Evolutionary conservation across 2,797 vertebrate species (phyloP), one percentile per base, ranked within the genome.

Genomic region (Crotalus adamanteus): DNA sequence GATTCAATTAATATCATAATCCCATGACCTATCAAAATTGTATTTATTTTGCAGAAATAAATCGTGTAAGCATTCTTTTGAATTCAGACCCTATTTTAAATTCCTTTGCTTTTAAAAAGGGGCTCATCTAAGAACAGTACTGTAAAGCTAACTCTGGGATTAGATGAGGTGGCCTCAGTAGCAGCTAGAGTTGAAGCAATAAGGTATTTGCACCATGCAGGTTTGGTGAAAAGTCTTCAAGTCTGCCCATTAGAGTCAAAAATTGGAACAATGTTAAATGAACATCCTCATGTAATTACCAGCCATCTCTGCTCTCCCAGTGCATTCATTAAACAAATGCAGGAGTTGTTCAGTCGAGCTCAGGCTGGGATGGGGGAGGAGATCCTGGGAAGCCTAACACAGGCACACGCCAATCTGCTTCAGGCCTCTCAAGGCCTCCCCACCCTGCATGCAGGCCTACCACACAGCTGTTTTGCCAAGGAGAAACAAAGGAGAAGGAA

Each of bases 1-100:
- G 55, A 61, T 0, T 0, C 57, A 60, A 86, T 8, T 93, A 91
- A 1, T 0, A 9, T 65, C 0, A 0, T 51, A 90, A 25, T 53
- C 8, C 14, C 20, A 57, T 16, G 37, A 61, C 20, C 11, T 47
- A 22, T 42, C 65, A 47, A 83, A 12, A 13, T 83, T 18, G 22
- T 20, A 3, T 25, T 83, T 22, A 2, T 65, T 47, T 83, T 5
- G 9, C 42, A 25, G 37, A 83, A 83, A 25, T 83, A 83, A 83
- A 37, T 61, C 26, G 7, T 16, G 86, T 56, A 4, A 26, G 86
- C 60, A 87, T 7, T 1, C 42, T 37, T 94, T 88, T 55, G 53
- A 69, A 51, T 78, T 22, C 22, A 92, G 85, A 90, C 2, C 65
- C 37, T 87, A 12, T 86, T 51, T 56, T 69, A 6, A 89, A 92